phyloP scores from a whole-genome alignment of 92 coral and sea anemone genomes.

The Actinostola sp. region DNA sequence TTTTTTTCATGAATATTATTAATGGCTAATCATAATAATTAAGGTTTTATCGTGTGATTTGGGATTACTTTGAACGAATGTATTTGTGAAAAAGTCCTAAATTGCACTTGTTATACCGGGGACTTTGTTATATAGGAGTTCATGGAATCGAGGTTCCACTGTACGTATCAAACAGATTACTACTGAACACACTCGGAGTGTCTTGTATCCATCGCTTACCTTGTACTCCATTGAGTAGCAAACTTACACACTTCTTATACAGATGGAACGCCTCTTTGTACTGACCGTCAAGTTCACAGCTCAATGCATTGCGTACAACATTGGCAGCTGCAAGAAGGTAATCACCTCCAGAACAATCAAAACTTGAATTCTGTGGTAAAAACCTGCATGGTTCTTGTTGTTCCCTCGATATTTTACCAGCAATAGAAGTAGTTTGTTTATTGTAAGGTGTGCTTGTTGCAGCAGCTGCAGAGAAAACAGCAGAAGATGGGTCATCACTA shows the following conservation, averaged over 20 bases:
- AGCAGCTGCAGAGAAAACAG: not conserved
- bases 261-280: constrained; percentile 90
- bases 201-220: constrained; percentile 62
- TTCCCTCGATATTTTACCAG: not conserved
- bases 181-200: no score
- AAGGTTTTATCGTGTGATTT: no score
- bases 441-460: not conserved
- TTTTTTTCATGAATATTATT: no score
- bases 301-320: constrained; percentile 82
- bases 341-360: constrained; percentile 55
- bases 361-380: constrained; percentile 45
- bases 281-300: constrained; percentile 87
- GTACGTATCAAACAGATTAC: no score
- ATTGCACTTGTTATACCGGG: no score
- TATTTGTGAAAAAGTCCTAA: no score
- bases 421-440: not conserved
- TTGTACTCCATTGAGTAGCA: constrained; percentile 94
- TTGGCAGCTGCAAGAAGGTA: constrained; percentile 90
- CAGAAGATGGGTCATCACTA: not conserved
- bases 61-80: no score
- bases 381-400: constrained; percentile 26
- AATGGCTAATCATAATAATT: no score
- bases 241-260: constrained; percentile 92
- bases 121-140: no score
- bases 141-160: no score